Base-by-base conservation (phyloP, 2,113 vertebrate species). In the Columba janthina region DNA sequence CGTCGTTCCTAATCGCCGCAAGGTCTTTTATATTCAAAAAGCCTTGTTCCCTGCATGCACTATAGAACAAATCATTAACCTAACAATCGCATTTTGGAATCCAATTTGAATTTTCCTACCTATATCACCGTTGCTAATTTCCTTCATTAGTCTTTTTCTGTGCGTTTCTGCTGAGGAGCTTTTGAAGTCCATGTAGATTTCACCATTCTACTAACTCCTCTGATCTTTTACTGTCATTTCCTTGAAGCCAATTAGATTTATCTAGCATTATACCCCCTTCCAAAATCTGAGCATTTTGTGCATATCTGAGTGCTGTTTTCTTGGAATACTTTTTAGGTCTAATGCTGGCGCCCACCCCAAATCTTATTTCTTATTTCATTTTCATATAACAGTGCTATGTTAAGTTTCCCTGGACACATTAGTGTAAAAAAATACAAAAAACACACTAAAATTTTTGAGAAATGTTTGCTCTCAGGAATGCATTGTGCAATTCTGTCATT, bases 231-330 rank as follows among this genome's bases (percentile, higher is more conserved):
- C 48, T 86, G 85, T 77, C 9, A 62, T 79, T 91, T 96, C 42
- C 60, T 80, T 94, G 32, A 38, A 86, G 71, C 28, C 95, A 90
- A 93, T 93, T 94, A 85, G 54, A 34, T 91, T 95, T 88, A 53
- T 88, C 67, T 83, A 88, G 22, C 81, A 34, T 70, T 88, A n/a
- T 76, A 73, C 34, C 14, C 79, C 20, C 19, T 94, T 90, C 69
- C 8, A 18, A 90, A 88, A 62, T 26, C 1, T 44, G 22, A 85
- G 9, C 17, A 87, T 20, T 82, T 87, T 40, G 6, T 76, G 22
- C 74, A n/a, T 28, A 38, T 85, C 54, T 48, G 34, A 66, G n/a
- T 48, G 56, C 40, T 26, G 4, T 83, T 79, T 79, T 46, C 46
- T 70, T 66, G 18, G 38, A 91, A 75, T 31, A 50, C 9, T 56